Percentiles rank a stretch among this genome's conserved stretches.
These are phyloP conservation scores for Hyposoter dolosus DNA, from an alignment of 2,888 invertebrate genomes.

Conservation along the genomic window DNA sequence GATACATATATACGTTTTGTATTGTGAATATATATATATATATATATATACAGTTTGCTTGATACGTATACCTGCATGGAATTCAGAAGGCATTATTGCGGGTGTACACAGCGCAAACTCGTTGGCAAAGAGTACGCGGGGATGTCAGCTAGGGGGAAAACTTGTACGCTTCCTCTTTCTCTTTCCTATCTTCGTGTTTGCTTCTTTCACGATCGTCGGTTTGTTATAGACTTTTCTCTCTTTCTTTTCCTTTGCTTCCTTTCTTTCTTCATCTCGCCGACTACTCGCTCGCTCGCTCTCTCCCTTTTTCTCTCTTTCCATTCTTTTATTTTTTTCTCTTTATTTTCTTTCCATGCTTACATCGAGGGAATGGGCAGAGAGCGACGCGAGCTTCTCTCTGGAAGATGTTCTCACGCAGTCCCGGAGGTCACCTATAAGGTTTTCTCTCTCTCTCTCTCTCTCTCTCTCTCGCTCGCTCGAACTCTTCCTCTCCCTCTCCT, in stretches of 20 bases:
- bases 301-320: slow-evolving; percentile 23
- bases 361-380: slow-evolving; percentile 58
- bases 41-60: slow-evolving; percentile 21
- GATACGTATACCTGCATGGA: slow-evolving; percentile 55
- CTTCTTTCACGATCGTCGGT: slow-evolving; percentile 58
- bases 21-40: not conserved
- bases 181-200: slow-evolving; percentile 55
- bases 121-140: slow-evolving; percentile 43
- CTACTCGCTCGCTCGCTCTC: slow-evolving; percentile 14
- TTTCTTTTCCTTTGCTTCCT: slow-evolving; percentile 10
- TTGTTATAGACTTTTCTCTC: slow-evolving; percentile 48
- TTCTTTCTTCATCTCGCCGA: not conserved
- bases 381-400: slow-evolving; percentile 56
- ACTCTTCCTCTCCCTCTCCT: slow-evolving; percentile 22
- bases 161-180: slow-evolving; percentile 59
- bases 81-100: slow-evolving; percentile 63
- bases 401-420: slow-evolving; percentile 63
- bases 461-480: slow-evolving; percentile 33
- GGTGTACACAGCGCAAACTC: slow-evolving; percentile 56
- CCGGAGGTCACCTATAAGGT: slow-evolving; percentile 61
- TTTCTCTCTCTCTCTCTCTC: slow-evolving; percentile 33
- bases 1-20: slow-evolving; percentile 10
- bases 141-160: slow-evolving; percentile 53
- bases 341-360: slow-evolving; percentile 46
- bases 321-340: slow-evolving; percentile 13